Evolutionary conservation across 2,888 invertebrate species (phyloP), one percentile per base, ranked within the genome.

Genomic region (Torymus tubicola): DNA sequence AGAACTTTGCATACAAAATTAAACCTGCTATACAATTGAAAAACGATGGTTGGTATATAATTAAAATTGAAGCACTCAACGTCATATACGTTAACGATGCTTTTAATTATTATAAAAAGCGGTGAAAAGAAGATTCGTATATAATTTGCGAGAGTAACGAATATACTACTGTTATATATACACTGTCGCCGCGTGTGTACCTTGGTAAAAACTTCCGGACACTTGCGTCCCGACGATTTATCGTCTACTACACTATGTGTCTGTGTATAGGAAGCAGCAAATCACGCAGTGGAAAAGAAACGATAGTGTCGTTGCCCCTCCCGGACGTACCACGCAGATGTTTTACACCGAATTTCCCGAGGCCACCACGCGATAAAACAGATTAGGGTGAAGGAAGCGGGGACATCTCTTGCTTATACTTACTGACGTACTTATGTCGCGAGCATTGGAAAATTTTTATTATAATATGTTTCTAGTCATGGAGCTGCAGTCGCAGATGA

Each of bases 381-480:
- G 70, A 77, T 70, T n/a, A n/a, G n/a, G n/a, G n/a, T n/a, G n/a
- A n/a, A n/a, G n/a, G 70, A 64, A 16, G 24, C 1, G 31, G 31
- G 31, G 31, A 2, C 31, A 31, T 31, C 3, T 24, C 8, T 55
- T 53, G 63, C n/a, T 31, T 69, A 63, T n/a, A n/a, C 52, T 55
- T 76, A 24, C n/a, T 52, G 53, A 24, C 16, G 14, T 55, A 16
- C 73, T n/a, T 21, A 0, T 4, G 3, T 14, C 31, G 55, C 8
- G 50, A 67, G 14, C 13, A 61, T 16, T 67, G 72, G 63, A 68
- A 72, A 78, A 65, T 52, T 78, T 78, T 65, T 63, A 70, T 64
- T 57, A 21, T 55, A 63, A 70, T 18, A 50, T 63, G 55, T 14
- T 64, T 73, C 55, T 61, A 72, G 8, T 67, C 12, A 18, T 42